Percentiles rank a stretch among this genome's conserved stretches.
These are phyloP conservation scores for Timandra comae DNA, from an alignment of 2,888 invertebrate genomes.

Conservation along the genomic window DNA sequence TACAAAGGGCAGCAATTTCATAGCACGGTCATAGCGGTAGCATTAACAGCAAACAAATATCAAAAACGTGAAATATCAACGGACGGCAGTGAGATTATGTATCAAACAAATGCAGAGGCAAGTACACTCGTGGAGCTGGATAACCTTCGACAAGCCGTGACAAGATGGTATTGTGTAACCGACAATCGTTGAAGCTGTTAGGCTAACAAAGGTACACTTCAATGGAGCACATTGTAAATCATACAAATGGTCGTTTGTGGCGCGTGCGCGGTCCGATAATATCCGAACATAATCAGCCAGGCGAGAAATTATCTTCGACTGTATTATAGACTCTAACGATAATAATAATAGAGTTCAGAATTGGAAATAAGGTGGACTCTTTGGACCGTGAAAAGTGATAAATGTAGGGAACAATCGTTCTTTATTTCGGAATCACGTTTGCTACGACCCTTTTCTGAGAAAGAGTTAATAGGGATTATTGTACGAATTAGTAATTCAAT, in stretches of 20 bases:
- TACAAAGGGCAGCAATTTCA: slow-evolving; percentile 26
- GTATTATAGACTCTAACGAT: slow-evolving; percentile 29
- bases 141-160: slow-evolving; percentile 54
- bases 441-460: slow-evolving; percentile 33
- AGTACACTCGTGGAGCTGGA: slow-evolving; percentile 31
- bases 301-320: slow-evolving; percentile 24
- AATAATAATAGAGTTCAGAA: slow-evolving; percentile 27
- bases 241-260: slow-evolving; percentile 60
- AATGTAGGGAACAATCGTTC: slow-evolving; percentile 43
- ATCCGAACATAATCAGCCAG: slow-evolving; percentile 30
- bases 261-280: slow-evolving; percentile 60
- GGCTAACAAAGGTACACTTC: slow-evolving; percentile 60
- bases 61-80: slow-evolving; percentile 55
- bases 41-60: slow-evolving; percentile 34
- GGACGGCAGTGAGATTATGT: slow-evolving; percentile 21
- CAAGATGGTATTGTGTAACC: slow-evolving; percentile 59
- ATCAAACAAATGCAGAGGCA: slow-evolving; percentile 14
- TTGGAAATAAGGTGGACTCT: slow-evolving; percentile 19
- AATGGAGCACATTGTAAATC: slow-evolving; percentile 59
- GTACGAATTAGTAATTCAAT: slow-evolving; percentile 15
- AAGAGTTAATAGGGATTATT: slow-evolving; percentile 28
- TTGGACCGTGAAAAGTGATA: slow-evolving; percentile 38
- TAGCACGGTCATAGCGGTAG: slow-evolving; percentile 21
- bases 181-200: slow-evolving; percentile 51
- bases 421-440: slow-evolving; percentile 48